Evolutionary conservation across 2,797 vertebrate genomes (phyloP), one percentile per base, ranked within the genome.

Genomic region (Etheostoma perlongum): DNA sequence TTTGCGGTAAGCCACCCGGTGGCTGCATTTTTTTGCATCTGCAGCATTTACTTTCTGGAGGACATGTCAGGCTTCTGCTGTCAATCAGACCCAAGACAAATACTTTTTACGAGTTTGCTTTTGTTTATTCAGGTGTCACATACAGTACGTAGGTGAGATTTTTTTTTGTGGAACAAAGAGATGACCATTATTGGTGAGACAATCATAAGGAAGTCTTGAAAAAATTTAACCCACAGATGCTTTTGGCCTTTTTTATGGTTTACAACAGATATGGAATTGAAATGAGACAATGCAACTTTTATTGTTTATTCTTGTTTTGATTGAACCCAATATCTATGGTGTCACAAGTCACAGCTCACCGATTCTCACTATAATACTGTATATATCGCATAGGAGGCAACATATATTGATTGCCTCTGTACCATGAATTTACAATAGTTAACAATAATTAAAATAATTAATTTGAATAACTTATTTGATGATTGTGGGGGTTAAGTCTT

Each of bases 1-100:
- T 89, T 89, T 89, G 82, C 79, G 85, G 72, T 85, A 85, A 85
- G 64, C 76, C 33, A 49, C 66, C 72, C 48, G 48, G 67, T 51
- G 80, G 79, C 48, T 67, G 51, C 46, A 69, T 36, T 87, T 78
- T 78, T 76, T 79, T 81, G 55, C 81, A 69, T 68, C 57, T 74
- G 66, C 75, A 72, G 68, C 72, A 62, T 86, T 78, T 72, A 80
- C 83, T 66, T 58, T 33, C 60, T 15, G 30, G 27, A 63, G 44
- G 69, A 11, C 61, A 67, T 2, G 11, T 71, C 36, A 69, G 77
- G 12, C 60, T 61, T 54, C 42, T 53, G 57, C 44, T 57, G 71
- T 14, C 30, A 68, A 53, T 76, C 46, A 52, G 12, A 72, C 6
- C 53, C 67, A 47, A 71, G 19, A 25, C 46, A 72, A 80, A 78